Percentiles rank a stretch among this genome's conserved stretches.
phyloP scores from a whole-genome alignment of 2,888 invertebrate species.

The Epinotia ramella region DNA sequence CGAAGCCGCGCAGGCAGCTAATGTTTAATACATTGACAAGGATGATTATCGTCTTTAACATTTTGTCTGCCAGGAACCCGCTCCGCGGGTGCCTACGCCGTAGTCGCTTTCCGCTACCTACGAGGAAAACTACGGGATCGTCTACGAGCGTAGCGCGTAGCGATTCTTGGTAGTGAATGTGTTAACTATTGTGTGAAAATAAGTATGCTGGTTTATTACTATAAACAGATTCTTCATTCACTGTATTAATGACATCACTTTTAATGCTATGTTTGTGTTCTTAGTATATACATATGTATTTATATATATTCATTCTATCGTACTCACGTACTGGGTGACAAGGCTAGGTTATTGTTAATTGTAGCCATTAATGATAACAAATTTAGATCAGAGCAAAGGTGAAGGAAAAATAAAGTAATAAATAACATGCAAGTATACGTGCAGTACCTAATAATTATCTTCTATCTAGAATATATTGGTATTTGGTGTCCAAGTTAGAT shows the following conservation, averaged over 20 bases:
- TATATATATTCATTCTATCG: neutral
- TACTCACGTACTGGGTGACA: neutral
- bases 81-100: too few species aligned
- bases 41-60: too few species aligned
- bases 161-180: too few species aligned
- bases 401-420: constrained; percentile 51
- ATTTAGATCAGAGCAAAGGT: constrained; percentile 60
- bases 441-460: neutral
- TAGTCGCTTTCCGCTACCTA: too few species aligned
- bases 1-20: too few species aligned
- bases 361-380: constrained; percentile 48
- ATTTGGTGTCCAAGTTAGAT: neutral
- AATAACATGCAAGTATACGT: constrained; percentile 14
- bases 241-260: neutral
- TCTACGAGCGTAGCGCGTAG: too few species aligned
- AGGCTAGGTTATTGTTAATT: constrained; percentile 33
- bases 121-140: too few species aligned
- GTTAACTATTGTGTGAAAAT: too few species aligned
- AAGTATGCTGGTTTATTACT: neutral
- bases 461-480: neutral
- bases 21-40: too few species aligned
- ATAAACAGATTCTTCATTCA: too few species aligned
- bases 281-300: neutral
- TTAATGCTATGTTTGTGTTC: neutral
- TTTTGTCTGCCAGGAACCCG: too few species aligned